These are phyloP conservation scores for Pseudochromis fuscus DNA, from an alignment of 2,797 vertebrate species.

Conservation along the genomic window DNA sequence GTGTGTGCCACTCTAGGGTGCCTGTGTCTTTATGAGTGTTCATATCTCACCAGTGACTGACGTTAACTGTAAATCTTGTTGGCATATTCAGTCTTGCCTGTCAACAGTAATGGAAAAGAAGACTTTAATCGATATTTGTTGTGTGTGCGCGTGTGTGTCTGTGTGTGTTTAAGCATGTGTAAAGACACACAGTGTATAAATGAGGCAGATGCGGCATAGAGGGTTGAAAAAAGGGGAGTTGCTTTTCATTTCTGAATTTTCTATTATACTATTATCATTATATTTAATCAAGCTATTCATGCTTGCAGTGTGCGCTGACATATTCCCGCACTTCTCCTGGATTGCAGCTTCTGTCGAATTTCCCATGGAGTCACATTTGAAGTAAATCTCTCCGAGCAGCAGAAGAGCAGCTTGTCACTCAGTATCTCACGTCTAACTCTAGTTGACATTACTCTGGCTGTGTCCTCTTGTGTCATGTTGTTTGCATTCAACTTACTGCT, in stretches of 20 bases:
- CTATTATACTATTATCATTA: slow-evolving; percentile 13
- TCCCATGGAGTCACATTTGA: not conserved
- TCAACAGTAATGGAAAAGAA: slow-evolving; percentile 63
- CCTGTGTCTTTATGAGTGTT: slow-evolving; percentile 24
- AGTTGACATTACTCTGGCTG: slow-evolving; percentile 9
- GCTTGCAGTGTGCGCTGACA: not conserved
- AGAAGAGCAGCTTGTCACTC: slow-evolving; percentile 4
- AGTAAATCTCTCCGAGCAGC: slow-evolving; percentile 5
- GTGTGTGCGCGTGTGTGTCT: slow-evolving; percentile 32
- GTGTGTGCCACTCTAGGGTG: slow-evolving; percentile 3
- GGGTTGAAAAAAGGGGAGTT: not conserved
- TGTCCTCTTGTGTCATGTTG: not conserved
- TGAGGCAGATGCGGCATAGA: slow-evolving; percentile 13
- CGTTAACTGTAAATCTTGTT: slow-evolving; percentile 63
- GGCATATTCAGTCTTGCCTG: slow-evolving; percentile 68
- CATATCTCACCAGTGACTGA: slow-evolving; percentile 59
- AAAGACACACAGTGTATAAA: slow-evolving; percentile 13
- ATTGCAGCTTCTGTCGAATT: not conserved
- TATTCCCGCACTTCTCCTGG: not conserved
- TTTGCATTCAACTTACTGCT: not conserved
- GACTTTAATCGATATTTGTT: slow-evolving; percentile 65
- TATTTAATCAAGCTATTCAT: slow-evolving; percentile 2
- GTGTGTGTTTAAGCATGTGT: slow-evolving; percentile 30
- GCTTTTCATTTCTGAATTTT: slow-evolving; percentile 13
- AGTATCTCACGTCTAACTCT: slow-evolving; percentile 15